Conservation (phyloP, 2,797 vertebrate genomes). For the Uromys caudimaculatus region DNA sequence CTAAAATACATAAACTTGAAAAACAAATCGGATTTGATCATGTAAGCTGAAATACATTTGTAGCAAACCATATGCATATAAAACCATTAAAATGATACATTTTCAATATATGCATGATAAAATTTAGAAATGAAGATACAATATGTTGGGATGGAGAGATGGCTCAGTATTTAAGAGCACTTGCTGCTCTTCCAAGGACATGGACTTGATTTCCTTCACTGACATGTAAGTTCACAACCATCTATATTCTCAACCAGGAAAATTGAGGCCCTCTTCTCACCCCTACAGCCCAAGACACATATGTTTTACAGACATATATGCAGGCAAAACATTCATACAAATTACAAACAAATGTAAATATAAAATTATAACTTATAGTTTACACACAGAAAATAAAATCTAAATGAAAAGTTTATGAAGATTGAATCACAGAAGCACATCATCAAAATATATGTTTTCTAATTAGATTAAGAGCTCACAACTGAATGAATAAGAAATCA, state of each 20-base stretch:
- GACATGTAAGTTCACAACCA: neutral
- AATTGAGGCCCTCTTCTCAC: neutral
- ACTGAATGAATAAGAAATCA: neutral
- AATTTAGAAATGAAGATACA: neutral
- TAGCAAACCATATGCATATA: neutral
- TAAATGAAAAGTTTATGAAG: neutral
- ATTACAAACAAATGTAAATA: neutral
- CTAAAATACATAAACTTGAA: conserved; percentile 12
- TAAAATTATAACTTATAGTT: neutral
- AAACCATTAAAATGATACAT: conserved; percentile 16
- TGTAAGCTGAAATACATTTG: neutral
- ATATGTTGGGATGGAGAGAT: neutral
- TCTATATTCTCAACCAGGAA: neutral
- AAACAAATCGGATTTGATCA: neutral
- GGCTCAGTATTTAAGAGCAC: neutral
- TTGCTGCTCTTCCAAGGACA: neutral
- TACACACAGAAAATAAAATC: neutral
- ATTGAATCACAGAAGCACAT: neutral
- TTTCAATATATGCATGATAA: neutral
- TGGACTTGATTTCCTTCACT: neutral
- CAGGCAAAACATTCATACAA: neutral
- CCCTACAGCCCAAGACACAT: neutral
- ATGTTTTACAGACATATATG: neutral
- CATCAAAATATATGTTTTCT: neutral
- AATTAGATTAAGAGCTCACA: neutral